Evolutionary conservation across 2,113 vertebrate genomes (phyloP).

Genomic region (Halcyon malimbica): DNA sequence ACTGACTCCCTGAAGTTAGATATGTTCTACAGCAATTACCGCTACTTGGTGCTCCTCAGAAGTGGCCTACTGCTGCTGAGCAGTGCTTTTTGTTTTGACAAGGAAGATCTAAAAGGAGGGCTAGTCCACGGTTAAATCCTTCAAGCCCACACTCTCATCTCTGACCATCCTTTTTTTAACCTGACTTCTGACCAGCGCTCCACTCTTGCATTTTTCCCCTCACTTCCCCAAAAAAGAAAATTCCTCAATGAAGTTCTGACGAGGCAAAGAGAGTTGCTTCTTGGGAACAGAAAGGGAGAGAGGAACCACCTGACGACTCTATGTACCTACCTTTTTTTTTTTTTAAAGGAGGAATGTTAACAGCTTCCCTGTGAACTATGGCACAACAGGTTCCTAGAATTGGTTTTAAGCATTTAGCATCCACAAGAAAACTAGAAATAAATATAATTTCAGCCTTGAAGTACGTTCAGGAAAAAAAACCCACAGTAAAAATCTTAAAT

Average conservation of each 20-base stretch:
- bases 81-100: not conserved
- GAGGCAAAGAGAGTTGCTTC: not conserved
- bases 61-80: not conserved
- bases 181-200: not conserved
- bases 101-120: not conserved
- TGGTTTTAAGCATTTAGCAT: not conserved
- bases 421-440: not conserved
- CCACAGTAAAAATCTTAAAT: not conserved
- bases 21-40: not conserved
- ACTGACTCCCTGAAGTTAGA: not conserved
- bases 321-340: not conserved
- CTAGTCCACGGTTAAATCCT: not conserved
- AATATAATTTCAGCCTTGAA: not conserved
- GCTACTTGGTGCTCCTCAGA: not conserved
- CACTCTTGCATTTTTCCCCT: not conserved
- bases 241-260: not conserved
- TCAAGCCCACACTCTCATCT: not conserved
- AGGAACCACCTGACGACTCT: not conserved
- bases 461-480: not conserved
- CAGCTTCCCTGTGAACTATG: not conserved
- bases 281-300: not conserved
- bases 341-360: not conserved
- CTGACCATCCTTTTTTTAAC: not conserved
- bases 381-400: not conserved
- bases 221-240: fast-evolving